Evolutionary conservation across 2,888 invertebrate species (phyloP), one percentile per base, ranked within the genome.

Genomic region (Cosmorhoe ocellata): DNA sequence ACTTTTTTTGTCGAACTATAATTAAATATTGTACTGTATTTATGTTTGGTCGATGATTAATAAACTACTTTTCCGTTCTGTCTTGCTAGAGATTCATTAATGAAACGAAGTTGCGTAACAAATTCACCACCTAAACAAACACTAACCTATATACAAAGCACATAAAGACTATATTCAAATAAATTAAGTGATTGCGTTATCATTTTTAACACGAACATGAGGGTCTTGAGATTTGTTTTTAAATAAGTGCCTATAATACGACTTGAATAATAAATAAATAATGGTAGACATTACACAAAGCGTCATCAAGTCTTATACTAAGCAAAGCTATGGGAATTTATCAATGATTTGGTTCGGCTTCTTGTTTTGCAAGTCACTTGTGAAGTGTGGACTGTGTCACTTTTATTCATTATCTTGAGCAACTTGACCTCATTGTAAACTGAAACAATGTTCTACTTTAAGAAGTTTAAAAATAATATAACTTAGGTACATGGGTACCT

Each of bases 391-490:
- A 65, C 62, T 64, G 65, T 69, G 69, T 70, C 65, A 71, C 62
- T 63, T 63, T 58, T 56, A 61, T 61, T 67, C 47, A 63, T 64
- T 65, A 64, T 66, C 59, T 66, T 65, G 65, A 63, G 59, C 42
- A 61, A 63, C 65, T 64, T 68, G 69, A 68, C 71, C 69, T 70
- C 63, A 72, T 65, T 67, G 57, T 66, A 63, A 66, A 68, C 65
- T 65, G 64, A 64, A 69, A 62, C 57, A 61, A 64, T 67, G 52
- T 51, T 51, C 48, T 54, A 66, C 57, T 59, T 64, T 46, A 54
- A 64, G 56, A 59, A 59, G 61, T 50, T 47, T 33, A 50, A 49
- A 40, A 8, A 7, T 7, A 4, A 24, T n/a, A n/a, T n/a, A n/a
- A n/a, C n/a, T n/a, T n/a, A 24, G 4, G 24, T 6, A 24, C 24